These are phyloP conservation scores for Zeus faber DNA, from an alignment of 2,113 vertebrate genomes.

Conservation along the genomic window DNA sequence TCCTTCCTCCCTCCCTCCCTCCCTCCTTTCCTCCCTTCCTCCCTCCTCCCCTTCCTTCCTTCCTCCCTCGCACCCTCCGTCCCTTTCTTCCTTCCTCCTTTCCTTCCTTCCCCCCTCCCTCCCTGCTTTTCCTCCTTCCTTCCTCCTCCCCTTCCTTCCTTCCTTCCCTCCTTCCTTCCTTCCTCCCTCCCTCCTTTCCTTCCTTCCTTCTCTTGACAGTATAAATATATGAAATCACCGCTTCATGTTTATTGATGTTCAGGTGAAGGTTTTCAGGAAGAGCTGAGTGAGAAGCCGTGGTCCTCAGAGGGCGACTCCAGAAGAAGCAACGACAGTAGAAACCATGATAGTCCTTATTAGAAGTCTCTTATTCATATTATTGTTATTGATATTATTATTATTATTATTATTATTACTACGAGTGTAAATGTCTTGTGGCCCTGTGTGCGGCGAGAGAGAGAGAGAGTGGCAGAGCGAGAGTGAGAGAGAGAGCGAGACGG, in stretches of 20 bases:
- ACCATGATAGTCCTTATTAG: constrained; percentile 49
- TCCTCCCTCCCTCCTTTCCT: neutral
- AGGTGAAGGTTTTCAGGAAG: constrained; percentile 62
- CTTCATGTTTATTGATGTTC: constrained; percentile 34
- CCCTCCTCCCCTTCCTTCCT: too few relatives aligned
- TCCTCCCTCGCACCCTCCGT: neutral
- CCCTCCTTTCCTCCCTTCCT: neutral
- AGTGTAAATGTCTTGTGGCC: constrained; percentile 66
- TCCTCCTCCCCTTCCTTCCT: too few relatives aligned
- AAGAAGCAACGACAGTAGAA: constrained; percentile 65
- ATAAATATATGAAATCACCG: constrained; percentile 21
- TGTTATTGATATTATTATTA: constrained; percentile 16
- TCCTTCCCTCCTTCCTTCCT: neutral
- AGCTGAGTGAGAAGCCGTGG: constrained; percentile 65
- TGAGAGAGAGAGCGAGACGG: too few relatives aligned
- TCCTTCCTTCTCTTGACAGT: neutral
- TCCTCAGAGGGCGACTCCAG: constrained; percentile 58
- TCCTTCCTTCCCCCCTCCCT: neutral
- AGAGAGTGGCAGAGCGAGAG: constrained; percentile 30
- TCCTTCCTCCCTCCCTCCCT: neutral
- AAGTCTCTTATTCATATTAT: constrained; percentile 48
- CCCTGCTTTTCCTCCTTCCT: neutral
- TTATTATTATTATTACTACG: constrained; percentile 55
- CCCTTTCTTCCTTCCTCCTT: neutral
- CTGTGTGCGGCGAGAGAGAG: constrained; percentile 52